Evolutionary conservation across 2,797 vertebrate genomes (phyloP).

Genomic region (Xiphorhynchus erythropygius): DNA sequence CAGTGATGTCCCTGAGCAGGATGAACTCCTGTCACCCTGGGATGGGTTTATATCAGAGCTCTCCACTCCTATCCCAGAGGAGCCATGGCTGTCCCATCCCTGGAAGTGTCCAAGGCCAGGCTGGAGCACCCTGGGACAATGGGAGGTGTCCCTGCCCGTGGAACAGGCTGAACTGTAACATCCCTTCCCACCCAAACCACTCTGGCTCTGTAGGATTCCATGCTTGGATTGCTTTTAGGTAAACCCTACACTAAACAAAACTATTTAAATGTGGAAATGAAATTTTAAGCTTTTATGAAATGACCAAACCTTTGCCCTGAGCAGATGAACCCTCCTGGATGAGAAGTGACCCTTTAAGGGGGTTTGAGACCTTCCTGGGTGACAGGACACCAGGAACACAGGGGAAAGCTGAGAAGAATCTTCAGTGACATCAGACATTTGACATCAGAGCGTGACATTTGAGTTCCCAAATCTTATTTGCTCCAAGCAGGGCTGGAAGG

Average conservation of each 20-base stretch:
- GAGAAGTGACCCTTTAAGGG: not conserved
- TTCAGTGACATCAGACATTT: not conserved
- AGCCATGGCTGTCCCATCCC: not conserved
- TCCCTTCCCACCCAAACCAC: not conserved
- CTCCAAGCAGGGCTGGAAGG: not conserved
- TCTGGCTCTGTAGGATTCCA: not conserved
- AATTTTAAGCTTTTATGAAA: not conserved
- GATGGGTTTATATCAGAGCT: not conserved
- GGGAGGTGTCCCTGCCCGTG: not conserved
- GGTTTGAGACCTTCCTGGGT: not conserved
- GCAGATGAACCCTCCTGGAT: not conserved
- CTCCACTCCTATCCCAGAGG: not conserved
- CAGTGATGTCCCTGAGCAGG: not conserved
- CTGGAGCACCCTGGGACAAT: rapidly evolving
- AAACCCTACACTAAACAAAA: not conserved
- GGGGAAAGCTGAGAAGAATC: not conserved
- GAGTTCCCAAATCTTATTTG: not conserved
- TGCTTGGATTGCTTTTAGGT: not conserved
- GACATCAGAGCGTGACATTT: not conserved
- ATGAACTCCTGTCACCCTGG: not conserved
- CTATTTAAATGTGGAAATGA: not conserved
- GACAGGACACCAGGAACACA: not conserved
- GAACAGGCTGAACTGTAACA: rapidly evolving
- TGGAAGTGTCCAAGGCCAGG: not conserved
- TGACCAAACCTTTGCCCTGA: not conserved